Evolutionary conservation across 2,888 invertebrate genomes (phyloP).

Genomic region (Bhutanitis thaidina): DNA sequence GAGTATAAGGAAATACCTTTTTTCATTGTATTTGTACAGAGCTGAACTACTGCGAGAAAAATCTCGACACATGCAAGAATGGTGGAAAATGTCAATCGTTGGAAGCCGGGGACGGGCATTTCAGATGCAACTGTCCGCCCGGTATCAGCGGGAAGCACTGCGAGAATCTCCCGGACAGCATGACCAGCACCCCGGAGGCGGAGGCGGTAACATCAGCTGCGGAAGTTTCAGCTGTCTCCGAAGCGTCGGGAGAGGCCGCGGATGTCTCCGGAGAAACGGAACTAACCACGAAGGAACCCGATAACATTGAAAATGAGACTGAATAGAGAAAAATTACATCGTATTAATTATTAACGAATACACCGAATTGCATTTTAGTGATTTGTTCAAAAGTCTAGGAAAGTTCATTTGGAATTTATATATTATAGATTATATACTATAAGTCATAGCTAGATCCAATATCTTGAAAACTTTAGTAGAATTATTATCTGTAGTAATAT

Average conservation of each 20-base stretch:
- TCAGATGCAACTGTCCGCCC: conserved; percentile 86
- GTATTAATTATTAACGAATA: too few species aligned
- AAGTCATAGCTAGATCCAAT: too few species aligned
- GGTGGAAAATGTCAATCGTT: conserved; percentile 90
- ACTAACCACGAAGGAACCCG: conserved; percentile 30
- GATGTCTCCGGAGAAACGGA: conserved; percentile 23
- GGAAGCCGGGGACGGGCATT: conserved; percentile 87
- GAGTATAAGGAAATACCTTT: too few species aligned
- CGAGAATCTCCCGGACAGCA: conserved; percentile 76
- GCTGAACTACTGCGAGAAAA: conserved; percentile 90
- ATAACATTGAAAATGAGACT: conserved; percentile 57
- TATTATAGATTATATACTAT: too few species aligned
- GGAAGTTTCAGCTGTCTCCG: conserved; percentile 18
- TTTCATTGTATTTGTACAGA: too few species aligned
- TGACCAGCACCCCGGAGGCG: conserved; percentile 35
- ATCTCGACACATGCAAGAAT: conserved; percentile 87
- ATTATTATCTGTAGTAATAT: too few species aligned
- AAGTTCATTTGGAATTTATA: too few species aligned
- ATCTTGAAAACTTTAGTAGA: too few species aligned
- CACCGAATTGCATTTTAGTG: too few species aligned
- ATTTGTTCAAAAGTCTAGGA: too few species aligned
- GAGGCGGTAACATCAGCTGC: conserved; percentile 30
- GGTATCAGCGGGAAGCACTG: conserved; percentile 89
- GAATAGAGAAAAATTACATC: conserved; percentile 28
- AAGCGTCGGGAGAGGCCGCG: conserved; percentile 12